These are phyloP conservation scores for Lucifuga dentata DNA, from an alignment of 2,113 vertebrate species.

Conservation along the genomic window DNA sequence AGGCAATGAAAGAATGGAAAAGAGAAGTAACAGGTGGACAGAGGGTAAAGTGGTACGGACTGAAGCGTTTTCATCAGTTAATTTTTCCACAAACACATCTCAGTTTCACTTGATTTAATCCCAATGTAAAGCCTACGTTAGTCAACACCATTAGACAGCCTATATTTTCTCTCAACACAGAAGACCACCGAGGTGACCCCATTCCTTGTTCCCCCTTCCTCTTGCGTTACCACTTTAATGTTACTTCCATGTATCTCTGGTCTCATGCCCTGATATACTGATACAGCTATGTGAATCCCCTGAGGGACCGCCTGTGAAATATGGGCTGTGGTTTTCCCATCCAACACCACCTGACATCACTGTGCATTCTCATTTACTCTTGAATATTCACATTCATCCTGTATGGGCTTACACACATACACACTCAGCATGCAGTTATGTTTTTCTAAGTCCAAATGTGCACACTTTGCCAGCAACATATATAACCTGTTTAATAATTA, in stretches of 20 bases:
- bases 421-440: background rate
- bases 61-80: background rate
- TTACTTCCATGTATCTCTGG: slow-evolving; percentile 42
- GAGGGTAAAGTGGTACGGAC: slow-evolving; percentile 2
- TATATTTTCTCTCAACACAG: slow-evolving; percentile 15
- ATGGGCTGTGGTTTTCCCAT: slow-evolving; percentile 18
- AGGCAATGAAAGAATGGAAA: slow-evolving; percentile 1
- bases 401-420: background rate
- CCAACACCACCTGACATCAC: slow-evolving; percentile 19
- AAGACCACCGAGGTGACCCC: background rate
- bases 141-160: background rate
- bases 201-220: slow-evolving; percentile 18
- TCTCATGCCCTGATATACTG: slow-evolving; percentile 48
- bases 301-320: slow-evolving; percentile 40
- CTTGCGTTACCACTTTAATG: slow-evolving; percentile 5
- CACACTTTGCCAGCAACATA: slow-evolving; percentile 32
- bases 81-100: background rate
- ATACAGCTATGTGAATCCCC: slow-evolving; percentile 5
- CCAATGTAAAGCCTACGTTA: background rate
- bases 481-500: slow-evolving; percentile 68
- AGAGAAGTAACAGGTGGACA: background rate
- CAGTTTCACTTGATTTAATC: background rate
- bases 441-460: background rate
- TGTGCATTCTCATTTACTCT: slow-evolving; percentile 13
- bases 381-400: slow-evolving; percentile 13